Evolutionary conservation across 1,140 invertebrate species (phyloP).

Genomic region (Diabrotica undecimpunctata): DNA sequence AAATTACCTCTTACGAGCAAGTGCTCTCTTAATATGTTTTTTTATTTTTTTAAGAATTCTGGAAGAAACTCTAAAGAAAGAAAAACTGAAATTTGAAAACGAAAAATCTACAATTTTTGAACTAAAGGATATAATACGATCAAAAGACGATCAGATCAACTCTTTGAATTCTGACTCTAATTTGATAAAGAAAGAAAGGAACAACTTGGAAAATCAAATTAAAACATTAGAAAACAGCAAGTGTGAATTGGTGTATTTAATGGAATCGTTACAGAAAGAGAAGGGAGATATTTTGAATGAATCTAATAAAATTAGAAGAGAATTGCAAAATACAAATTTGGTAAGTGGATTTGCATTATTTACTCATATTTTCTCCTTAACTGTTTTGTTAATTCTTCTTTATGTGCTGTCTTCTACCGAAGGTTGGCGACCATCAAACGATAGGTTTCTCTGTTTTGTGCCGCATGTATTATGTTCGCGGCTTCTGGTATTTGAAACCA

Average conservation of each 20-base stretch:
- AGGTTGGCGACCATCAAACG: too few species aligned
- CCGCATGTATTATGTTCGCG: too few species aligned
- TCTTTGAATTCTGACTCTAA: conserved; percentile 19
- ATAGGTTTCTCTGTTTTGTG: too few species aligned
- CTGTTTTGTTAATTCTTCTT: too few species aligned
- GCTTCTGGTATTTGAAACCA: too few species aligned
- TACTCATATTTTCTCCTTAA: neutral
- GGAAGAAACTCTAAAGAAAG: conserved; percentile 29
- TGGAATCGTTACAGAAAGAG: conserved; percentile 45
- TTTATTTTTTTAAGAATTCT: conserved; percentile 13
- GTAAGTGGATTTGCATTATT: conserved; percentile 15
- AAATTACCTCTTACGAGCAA: too few species aligned
- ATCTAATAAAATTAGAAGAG: conserved; percentile 49
- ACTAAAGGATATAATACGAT: conserved; percentile 29
- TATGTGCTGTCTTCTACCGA: too few species aligned
- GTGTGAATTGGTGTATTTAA: conserved; percentile 21
- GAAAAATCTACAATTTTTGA: conserved; percentile 31
- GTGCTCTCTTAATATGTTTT: too few species aligned
- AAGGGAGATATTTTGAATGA: conserved; percentile 46
- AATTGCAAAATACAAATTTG: conserved; percentile 45
- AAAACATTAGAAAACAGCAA: conserved; percentile 26
- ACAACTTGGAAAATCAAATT: conserved; percentile 18
- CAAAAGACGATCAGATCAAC: conserved; percentile 25
- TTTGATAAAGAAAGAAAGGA: conserved; percentile 23
- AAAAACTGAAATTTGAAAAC: conserved; percentile 33